These are phyloP conservation scores for Staurois parvus DNA, from an alignment of 2,797 vertebrate genomes.

Conservation along the genomic window DNA sequence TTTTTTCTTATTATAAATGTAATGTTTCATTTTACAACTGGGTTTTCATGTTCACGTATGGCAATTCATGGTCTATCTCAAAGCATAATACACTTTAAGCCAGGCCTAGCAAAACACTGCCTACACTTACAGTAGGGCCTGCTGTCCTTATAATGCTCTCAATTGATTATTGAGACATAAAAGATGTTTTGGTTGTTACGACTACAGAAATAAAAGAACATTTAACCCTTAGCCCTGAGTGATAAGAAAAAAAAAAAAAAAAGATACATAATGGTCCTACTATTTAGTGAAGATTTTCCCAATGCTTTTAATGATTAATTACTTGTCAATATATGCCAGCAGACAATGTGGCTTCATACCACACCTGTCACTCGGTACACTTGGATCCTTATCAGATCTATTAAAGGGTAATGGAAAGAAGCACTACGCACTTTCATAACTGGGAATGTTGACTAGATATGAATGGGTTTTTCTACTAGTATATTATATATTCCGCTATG, in stretches of 20 bases:
- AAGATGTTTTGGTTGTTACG: not conserved
- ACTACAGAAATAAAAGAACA: not conserved
- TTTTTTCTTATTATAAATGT: not conserved
- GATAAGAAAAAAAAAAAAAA: slow-evolving; percentile 11
- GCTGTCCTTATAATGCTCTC: not conserved
- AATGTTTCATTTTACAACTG: not conserved
- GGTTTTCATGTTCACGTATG: not conserved
- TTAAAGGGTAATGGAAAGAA: slow-evolving; percentile 3
- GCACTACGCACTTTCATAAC: not conserved
- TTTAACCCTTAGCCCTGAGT: not conserved
- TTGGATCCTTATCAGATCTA: slow-evolving; percentile 21
- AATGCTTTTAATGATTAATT: slow-evolving; percentile 46
- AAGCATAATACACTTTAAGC: too few relatives aligned
- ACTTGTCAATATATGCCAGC: slow-evolving; percentile 47
- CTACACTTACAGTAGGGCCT: not conserved
- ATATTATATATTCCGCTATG: not conserved
- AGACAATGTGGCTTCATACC: slow-evolving; percentile 23
- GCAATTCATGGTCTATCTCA: not conserved
- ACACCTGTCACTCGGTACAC: slow-evolving; percentile 54
- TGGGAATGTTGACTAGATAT: not conserved
- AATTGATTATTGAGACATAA: not conserved
- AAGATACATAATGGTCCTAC: slow-evolving; percentile 15
- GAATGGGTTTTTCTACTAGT: not conserved
- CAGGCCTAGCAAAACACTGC: not conserved
- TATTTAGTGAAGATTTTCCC: slow-evolving; percentile 20